Evolutionary conservation across 2,797 vertebrate genomes (phyloP).

Genomic region (Borostomias antarcticus): DNA sequence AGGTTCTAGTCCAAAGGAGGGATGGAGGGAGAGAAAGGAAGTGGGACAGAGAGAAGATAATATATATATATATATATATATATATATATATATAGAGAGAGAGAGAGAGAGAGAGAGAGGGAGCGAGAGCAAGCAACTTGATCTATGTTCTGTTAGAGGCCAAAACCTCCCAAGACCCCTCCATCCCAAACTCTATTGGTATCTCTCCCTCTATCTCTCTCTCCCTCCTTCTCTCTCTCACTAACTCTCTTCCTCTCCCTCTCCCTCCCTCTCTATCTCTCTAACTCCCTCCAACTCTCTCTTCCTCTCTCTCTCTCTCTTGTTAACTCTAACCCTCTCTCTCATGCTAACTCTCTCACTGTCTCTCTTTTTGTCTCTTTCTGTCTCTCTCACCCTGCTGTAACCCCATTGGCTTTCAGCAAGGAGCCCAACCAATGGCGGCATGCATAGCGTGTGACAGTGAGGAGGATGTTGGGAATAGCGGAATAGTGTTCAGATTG

Average conservation of each 20-base stretch:
- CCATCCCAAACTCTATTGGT: no score
- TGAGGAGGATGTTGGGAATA: slow-evolving; percentile 68
- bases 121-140: slow-evolving; percentile 27
- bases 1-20: not conserved
- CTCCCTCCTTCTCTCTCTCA: no score
- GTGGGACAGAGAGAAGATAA: no score
- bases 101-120: not conserved
- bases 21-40: not conserved
- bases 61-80: no score
- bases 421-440: slow-evolving; percentile 62
- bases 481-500: no score
- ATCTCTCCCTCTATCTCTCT: slow-evolving; percentile 4
- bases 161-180: no score
- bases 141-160: slow-evolving; percentile 66
- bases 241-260: no score
- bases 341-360: slow-evolving; percentile 11
- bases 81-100: not conserved
- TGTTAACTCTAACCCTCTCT: no score
- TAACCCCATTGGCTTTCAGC: slow-evolving; percentile 78
- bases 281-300: no score
- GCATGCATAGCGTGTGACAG: slow-evolving; percentile 52
- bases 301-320: no score
- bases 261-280: no score
- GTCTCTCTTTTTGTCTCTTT: slow-evolving; percentile 20
- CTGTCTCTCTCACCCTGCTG: slow-evolving; percentile 69